Percentiles rank a stretch among this genome's conserved stretches.
Evolutionary conservation across 2,888 invertebrate genomes (phyloP).

Genomic region (Drosophila formosana): DNA sequence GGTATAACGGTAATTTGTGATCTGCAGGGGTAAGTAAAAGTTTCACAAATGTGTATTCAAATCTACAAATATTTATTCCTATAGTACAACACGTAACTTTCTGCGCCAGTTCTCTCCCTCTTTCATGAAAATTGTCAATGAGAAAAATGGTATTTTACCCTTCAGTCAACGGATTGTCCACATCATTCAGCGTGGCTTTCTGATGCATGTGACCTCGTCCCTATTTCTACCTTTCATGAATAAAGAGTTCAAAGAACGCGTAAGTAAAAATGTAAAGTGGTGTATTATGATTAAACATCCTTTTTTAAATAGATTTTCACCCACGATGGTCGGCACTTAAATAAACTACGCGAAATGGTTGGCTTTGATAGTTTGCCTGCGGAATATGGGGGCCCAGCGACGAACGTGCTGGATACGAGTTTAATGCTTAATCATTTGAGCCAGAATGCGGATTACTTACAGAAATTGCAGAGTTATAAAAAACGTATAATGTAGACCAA

Average conservation of each 20-base stretch:
- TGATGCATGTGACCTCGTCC: constrained; percentile 79
- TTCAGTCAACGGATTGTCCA: constrained; percentile 81
- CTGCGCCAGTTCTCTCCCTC: constrained; percentile 75
- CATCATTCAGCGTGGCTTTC: constrained; percentile 80
- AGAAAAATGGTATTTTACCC: constrained; percentile 81
- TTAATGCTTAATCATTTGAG: constrained; percentile 77
- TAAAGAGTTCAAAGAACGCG: constrained; percentile 80
- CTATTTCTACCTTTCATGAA: constrained; percentile 82
- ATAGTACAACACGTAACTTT: constrained; percentile 79
- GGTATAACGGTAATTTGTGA: constrained; percentile 83
- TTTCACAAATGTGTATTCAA: too few species aligned
- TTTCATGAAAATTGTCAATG: constrained; percentile 77
- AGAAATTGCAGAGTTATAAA: constrained; percentile 76
- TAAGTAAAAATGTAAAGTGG: constrained; percentile 44
- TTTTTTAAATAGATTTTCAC: constrained; percentile 69
- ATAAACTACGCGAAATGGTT: constrained; percentile 80
- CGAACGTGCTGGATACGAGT: constrained; percentile 77
- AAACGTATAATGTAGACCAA: constrained; percentile 42
- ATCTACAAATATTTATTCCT: neutral
- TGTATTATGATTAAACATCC: neutral
- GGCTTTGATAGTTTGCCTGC: constrained; percentile 81
- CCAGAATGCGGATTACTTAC: constrained; percentile 73
- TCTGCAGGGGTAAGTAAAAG: constrained; percentile 75
- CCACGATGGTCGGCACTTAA: constrained; percentile 81
- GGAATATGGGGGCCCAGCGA: constrained; percentile 81